These are phyloP conservation scores for Ypsolopha sequella DNA, from an alignment of 2,888 invertebrate genomes.

Conservation along the genomic window DNA sequence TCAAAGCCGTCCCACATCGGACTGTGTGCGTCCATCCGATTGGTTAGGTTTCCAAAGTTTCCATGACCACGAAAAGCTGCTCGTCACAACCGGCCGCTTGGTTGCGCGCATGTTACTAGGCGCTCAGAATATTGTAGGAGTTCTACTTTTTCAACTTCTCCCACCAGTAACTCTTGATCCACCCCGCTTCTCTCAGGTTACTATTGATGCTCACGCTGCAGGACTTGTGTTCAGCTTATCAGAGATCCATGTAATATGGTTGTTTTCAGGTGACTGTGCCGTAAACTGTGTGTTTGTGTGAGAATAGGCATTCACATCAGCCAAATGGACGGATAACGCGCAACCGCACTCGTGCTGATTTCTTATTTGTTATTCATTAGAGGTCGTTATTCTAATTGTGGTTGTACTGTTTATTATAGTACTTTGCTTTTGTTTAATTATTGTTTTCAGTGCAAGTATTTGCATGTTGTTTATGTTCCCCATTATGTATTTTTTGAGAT, in stretches of 20 bases:
- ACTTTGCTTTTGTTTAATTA: no score
- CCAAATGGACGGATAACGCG: neutral
- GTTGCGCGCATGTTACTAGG: slow-evolving; percentile 60
- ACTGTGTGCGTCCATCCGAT: no score
- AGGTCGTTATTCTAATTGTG: neutral
- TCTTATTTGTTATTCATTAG: neutral
- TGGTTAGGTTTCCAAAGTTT: no score
- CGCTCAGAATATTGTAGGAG: slow-evolving; percentile 29
- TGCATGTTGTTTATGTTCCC: no score
- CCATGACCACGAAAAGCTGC: neutral
- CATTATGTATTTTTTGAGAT: neutral
- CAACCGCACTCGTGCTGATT: slow-evolving; percentile 1
- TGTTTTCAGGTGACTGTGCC: neutral
- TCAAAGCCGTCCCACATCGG: no score
- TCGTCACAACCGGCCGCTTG: slow-evolving; percentile 43
- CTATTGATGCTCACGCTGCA: neutral
- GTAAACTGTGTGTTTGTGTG: slow-evolving; percentile 6
- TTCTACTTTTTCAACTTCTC: slow-evolving; percentile 8
- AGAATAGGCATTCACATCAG: slow-evolving; percentile 8
- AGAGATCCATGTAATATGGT: neutral
- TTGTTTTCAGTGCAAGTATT: no score
- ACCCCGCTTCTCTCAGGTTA: neutral
- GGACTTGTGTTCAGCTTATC: neutral
- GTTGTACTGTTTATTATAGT: no score
- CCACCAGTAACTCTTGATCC: neutral